A percentile compares a stretch with the other conserved stretches of the same genome.
These are phyloP conservation scores for Sternotherus odoratus DNA, from an alignment of 2,797 vertebrate genomes.

Conservation along the genomic window DNA sequence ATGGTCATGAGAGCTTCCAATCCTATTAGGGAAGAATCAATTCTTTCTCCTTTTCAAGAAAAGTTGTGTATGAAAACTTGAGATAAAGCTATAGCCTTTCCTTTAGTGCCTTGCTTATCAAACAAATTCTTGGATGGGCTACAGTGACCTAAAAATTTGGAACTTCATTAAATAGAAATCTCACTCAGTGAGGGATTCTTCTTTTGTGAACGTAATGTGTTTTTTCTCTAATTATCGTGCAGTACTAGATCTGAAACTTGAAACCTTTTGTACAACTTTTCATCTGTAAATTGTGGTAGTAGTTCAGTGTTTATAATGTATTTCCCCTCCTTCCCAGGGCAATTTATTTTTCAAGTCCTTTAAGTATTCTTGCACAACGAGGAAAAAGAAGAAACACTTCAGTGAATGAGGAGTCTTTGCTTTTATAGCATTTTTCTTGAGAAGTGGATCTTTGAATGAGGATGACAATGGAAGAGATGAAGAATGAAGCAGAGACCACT, in stretches of 20 bases:
- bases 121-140: neutral
- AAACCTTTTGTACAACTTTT: neutral
- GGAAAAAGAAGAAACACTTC: slow-evolving; percentile 67
- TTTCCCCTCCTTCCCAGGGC: slow-evolving; percentile 40
- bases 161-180: neutral
- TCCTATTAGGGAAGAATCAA: neutral
- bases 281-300: neutral
- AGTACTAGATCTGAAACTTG: neutral
- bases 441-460: slow-evolving; percentile 91
- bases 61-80: neutral
- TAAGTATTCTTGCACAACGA: slow-evolving; percentile 62
- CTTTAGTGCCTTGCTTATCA: neutral
- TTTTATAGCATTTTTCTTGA: slow-evolving; percentile 84
- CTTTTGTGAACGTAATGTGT: neutral
- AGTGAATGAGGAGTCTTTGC: slow-evolving; percentile 86
- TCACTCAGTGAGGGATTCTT: neutral
- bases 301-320: neutral
- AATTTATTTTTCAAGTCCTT: slow-evolving; percentile 32
- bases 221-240: neutral
- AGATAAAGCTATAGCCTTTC: neutral
- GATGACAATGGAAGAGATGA: slow-evolving; percentile 98
- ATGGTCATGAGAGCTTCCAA: neutral
- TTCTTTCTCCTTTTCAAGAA: neutral
- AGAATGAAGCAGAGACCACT: slow-evolving; percentile 94
- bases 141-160: neutral